Conservation (phyloP, 1,140 invertebrate genomes). For the Drosophila obscura region DNA sequence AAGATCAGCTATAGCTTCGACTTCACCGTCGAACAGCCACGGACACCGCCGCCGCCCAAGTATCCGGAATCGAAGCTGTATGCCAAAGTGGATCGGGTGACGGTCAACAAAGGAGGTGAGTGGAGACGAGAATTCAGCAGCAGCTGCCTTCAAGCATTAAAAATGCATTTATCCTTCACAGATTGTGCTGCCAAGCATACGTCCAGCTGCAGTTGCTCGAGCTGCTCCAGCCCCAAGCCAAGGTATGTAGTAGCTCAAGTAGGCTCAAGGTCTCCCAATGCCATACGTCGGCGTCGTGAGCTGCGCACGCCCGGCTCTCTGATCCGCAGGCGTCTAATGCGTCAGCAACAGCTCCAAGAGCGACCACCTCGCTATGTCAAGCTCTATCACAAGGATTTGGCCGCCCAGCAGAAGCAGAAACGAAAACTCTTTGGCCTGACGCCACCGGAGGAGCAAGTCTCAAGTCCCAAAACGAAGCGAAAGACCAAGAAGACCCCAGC, state of each 20-base stretch:
- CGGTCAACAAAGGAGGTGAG: conserved; percentile 65
- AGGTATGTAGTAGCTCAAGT: conserved; percentile 67
- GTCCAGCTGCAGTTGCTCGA: conserved; percentile 62
- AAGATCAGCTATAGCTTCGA: conserved; percentile 79
- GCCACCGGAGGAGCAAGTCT: neutral
- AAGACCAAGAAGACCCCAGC: conserved; percentile 62
- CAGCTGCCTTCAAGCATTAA: neutral
- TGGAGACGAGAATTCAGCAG: neutral
- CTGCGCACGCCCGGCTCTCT: conserved; percentile 41
- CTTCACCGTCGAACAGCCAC: conserved; percentile 73
- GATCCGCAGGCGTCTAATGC: conserved; percentile 59
- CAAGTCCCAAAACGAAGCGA: conserved; percentile 41
- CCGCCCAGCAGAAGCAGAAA: conserved; percentile 46
- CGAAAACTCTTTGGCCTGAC: conserved; percentile 38
- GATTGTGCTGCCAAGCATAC: conserved; percentile 58
- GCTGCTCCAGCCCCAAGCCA: conserved; percentile 55
- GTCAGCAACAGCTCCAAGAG: conserved; percentile 66
- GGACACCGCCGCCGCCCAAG: conserved; percentile 52
- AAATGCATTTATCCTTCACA: conserved; percentile 2
- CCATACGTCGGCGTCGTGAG: conserved; percentile 69
- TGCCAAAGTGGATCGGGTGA: conserved; percentile 72
- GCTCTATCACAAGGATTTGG: conserved; percentile 70
- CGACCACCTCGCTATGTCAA: conserved; percentile 68
- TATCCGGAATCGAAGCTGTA: conserved; percentile 61
- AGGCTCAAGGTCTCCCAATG: conserved; percentile 39